A percentile compares a stretch with the other conserved stretches of the same genome.
These are phyloP conservation scores for Sphinx pinastri DNA, from an alignment of 2,888 invertebrate species.

Conservation along the genomic window DNA sequence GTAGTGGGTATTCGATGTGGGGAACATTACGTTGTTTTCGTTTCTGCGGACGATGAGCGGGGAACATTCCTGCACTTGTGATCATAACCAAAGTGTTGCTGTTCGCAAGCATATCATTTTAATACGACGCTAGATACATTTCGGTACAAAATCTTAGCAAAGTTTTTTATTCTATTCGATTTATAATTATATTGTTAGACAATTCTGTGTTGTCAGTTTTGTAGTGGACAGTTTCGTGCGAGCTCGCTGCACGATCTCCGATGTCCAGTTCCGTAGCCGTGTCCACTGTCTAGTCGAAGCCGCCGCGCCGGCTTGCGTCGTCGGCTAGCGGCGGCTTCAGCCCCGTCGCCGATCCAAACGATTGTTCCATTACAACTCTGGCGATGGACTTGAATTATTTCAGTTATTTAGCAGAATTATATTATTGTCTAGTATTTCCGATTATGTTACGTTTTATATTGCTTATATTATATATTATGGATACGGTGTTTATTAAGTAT, in stretches of 20 bases:
- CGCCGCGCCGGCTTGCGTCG: constrained; percentile 52
- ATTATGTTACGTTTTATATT: constrained; percentile 84
- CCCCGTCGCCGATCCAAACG: constrained; percentile 38
- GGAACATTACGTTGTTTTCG: constrained; percentile 55
- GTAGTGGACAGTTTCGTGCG: constrained; percentile 56
- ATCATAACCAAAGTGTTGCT: constrained; percentile 80
- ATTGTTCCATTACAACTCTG: constrained; percentile 60
- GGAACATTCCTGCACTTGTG: constrained; percentile 68
- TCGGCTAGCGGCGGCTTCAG: constrained; percentile 50
- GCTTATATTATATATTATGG: constrained; percentile 82
- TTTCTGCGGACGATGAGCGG: constrained; percentile 56
- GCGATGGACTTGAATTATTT: constrained; percentile 74
- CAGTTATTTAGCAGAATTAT: constrained; percentile 83
- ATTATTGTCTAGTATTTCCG: constrained; percentile 82
- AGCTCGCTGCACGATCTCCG: constrained; percentile 40
- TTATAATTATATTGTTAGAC: constrained; percentile 77
- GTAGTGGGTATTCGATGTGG: constrained; percentile 69
- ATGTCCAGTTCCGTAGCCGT: constrained; percentile 49
- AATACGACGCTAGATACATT: constrained; percentile 77
- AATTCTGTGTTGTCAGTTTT: constrained; percentile 71
- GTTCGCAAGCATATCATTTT: constrained; percentile 82
- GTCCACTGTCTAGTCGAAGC: constrained; percentile 60
- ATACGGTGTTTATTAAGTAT: constrained; percentile 83
- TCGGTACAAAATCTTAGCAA: constrained; percentile 79
- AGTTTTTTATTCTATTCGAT: constrained; percentile 78